phyloP scores from a whole-genome alignment of 2,113 vertebrate species.

The Dolichotis patagonum region DNA sequence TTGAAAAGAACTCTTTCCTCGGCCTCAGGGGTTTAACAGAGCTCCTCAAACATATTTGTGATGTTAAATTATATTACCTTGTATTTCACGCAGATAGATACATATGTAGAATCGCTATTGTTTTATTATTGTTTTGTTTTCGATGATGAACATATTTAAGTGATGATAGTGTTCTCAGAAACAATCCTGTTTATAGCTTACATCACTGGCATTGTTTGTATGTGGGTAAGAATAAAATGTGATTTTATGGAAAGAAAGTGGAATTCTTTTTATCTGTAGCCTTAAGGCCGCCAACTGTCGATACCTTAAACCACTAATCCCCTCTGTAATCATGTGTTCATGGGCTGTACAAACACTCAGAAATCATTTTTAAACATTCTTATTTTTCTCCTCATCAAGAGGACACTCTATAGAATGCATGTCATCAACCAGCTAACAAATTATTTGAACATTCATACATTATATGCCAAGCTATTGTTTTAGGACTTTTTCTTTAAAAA shows the following conservation, averaged over 20 bases:
- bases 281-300: constrained; percentile 67
- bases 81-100: constrained; percentile 76
- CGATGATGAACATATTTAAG: constrained; percentile 37
- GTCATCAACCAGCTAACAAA: constrained; percentile 79
- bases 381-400: constrained; percentile 73
- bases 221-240: constrained; percentile 72
- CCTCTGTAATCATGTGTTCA: constrained; percentile 71
- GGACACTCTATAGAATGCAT: neutral
- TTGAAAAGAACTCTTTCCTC: constrained; percentile 42
- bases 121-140: constrained; percentile 65
- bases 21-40: constrained; percentile 68
- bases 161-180: constrained; percentile 66
- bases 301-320: constrained; percentile 83
- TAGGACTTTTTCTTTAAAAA: constrained; percentile 56
- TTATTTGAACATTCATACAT: constrained; percentile 78
- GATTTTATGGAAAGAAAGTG: constrained; percentile 74
- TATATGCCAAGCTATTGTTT: constrained; percentile 72
- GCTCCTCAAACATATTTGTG: constrained; percentile 74
- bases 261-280: constrained; percentile 66
- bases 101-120: constrained; percentile 63
- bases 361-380: constrained; percentile 81
- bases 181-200: constrained; percentile 42
- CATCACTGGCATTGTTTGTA: constrained; percentile 54
- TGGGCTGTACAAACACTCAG: constrained; percentile 71
- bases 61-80: constrained; percentile 68